These are phyloP conservation scores for Galleria mellonella DNA, from an alignment of 1,140 invertebrate genomes.

Conservation along the genomic window DNA sequence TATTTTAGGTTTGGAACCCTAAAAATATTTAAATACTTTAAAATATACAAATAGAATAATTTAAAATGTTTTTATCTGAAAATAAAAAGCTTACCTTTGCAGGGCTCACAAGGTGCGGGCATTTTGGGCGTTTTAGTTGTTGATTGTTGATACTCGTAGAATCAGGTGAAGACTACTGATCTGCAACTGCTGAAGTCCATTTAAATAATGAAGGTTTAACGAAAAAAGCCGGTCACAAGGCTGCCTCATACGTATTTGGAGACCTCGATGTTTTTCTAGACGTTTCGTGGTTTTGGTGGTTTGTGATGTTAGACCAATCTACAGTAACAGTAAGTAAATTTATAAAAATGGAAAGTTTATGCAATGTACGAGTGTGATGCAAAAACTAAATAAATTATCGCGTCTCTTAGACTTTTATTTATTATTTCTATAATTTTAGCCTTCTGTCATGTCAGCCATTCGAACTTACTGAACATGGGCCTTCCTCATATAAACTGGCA, in stretches of 20 bases:
- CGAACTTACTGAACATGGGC: too few species aligned
- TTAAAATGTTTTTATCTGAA: conserved; percentile 1
- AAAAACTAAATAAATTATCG: not conserved
- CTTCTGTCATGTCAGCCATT: not conserved
- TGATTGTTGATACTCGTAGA: not conserved
- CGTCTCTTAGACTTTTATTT: not conserved
- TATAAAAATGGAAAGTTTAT: too few species aligned
- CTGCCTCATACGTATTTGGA: not conserved
- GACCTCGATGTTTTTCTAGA: conserved; percentile 5
- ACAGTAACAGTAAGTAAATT: too few species aligned
- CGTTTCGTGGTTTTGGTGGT: not conserved
- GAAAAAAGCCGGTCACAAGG: conserved; percentile 13
- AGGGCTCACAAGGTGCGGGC: conserved; percentile 51
- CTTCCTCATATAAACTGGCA: too few species aligned
- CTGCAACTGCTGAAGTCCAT: not conserved
- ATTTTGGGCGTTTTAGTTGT: conserved; percentile 24
- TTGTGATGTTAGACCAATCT: not conserved
- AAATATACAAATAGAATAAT: not conserved
- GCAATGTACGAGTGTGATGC: too few species aligned
- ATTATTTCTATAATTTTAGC: not conserved
- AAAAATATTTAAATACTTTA: not conserved
- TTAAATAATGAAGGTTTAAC: conserved; percentile 12
- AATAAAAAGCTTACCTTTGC: conserved; percentile 41
- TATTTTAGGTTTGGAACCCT: too few species aligned
- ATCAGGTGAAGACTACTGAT: conserved; percentile 2